Evolutionary conservation across 37 sponge, comb jelly and placozoan genomes (phyloP).

Genomic region (Cladorhizidae sp.): DNA sequence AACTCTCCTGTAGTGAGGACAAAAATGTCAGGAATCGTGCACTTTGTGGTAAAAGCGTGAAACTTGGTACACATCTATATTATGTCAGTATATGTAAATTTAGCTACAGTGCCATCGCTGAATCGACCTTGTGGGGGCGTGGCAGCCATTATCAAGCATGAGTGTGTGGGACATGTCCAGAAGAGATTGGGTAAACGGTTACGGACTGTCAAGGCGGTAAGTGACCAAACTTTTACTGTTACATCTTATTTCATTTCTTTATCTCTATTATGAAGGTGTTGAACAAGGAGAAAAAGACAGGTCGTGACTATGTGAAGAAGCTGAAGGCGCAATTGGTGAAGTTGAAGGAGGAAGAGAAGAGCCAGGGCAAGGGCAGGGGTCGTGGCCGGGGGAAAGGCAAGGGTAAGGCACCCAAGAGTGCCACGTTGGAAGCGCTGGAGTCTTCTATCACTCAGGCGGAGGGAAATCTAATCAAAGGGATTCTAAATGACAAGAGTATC

Average conservation of each 20-base stretch:
- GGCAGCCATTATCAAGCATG: no score
- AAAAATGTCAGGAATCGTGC: not conserved
- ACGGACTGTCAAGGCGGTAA: constrained; percentile 7
- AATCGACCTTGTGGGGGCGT: not conserved
- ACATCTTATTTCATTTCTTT: not conserved
- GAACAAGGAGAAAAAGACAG: constrained; percentile 6
- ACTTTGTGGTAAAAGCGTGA: constrained; percentile 1
- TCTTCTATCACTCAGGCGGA: not conserved
- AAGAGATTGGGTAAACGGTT: constrained; percentile 7
- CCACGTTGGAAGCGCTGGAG: not conserved
- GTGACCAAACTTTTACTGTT: not conserved
- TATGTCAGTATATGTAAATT: not conserved
- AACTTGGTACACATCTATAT: not conserved
- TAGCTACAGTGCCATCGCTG: not conserved
- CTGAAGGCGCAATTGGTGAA: not conserved
- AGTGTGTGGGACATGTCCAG: no score
- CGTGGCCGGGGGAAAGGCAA: constrained; percentile 1
- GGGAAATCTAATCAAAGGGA: not conserved
- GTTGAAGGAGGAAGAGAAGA: not conserved
- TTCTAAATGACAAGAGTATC: not conserved
- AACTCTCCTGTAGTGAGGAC: no score
- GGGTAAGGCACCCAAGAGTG: not conserved
- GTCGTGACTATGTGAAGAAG: not conserved
- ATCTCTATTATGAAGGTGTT: not conserved
- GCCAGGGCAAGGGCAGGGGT: not conserved